Percentiles rank a stretch among this genome's conserved stretches.
Evolutionary conservation across 2,797 vertebrate species (phyloP).

Genomic region (Taeniopygia guttata): DNA sequence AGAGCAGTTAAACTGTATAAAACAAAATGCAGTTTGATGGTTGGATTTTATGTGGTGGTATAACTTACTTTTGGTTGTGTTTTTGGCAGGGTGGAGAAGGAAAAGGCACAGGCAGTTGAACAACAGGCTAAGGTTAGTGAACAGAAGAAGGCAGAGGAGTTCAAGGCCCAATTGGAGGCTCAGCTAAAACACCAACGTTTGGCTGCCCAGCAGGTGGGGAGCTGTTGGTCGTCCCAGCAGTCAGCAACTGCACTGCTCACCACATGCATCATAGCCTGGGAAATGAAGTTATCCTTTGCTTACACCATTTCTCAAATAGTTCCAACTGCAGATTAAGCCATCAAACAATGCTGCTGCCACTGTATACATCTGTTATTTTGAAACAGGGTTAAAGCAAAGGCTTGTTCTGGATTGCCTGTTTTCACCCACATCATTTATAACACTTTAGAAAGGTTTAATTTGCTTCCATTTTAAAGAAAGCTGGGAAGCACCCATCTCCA

Average conservation of each 20-base stretch:
- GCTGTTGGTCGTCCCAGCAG: conserved; percentile 61
- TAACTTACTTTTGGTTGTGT: conserved; percentile 52
- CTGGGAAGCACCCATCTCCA: not conserved
- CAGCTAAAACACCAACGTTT: conserved; percentile 89
- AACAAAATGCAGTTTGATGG: not conserved
- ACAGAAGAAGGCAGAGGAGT: conserved; percentile 86
- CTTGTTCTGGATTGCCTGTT: not conserved
- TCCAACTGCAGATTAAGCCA: not conserved
- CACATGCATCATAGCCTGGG: not conserved
- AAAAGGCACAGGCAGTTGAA: conserved; percentile 94
- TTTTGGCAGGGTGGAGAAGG: conserved; percentile 91
- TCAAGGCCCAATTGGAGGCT: conserved; percentile 87
- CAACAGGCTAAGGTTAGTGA: conserved; percentile 91
- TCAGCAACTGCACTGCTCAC: conserved; percentile 30
- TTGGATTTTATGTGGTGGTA: not conserved
- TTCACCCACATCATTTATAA: not conserved
- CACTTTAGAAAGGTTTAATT: not conserved
- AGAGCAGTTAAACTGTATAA: not conserved
- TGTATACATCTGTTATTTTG: not conserved
- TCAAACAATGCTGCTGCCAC: not conserved
- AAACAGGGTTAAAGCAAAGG: not conserved
- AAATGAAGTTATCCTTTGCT: not conserved
- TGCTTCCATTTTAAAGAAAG: conserved; percentile 2
- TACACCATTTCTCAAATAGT: not conserved
- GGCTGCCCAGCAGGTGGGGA: conserved; percentile 87